Base-by-base conservation (phyloP, 2,113 vertebrate species). In the Baryphthengus martii region DNA sequence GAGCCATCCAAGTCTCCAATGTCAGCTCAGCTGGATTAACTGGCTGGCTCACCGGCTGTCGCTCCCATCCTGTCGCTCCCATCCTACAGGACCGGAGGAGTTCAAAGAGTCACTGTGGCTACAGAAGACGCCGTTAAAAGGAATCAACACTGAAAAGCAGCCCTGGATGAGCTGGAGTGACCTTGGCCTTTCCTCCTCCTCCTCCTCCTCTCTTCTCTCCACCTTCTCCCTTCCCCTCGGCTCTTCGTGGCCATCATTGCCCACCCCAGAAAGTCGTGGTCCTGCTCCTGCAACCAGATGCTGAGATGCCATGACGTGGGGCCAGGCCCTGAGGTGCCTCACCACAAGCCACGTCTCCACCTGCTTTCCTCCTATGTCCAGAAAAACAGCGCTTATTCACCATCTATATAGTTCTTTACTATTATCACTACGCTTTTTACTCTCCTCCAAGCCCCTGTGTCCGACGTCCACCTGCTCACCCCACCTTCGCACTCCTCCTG, bases 221-320 rank as follows among this genome's bases (percentile, higher is more conserved):
- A n/a, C 74, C n/a, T 66, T 61, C 18, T 5, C 63, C 42, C 28
- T 58, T 49, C 10, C 59, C 37, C 59, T 66, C 9, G 5, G n/a
- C 45, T 28, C 42, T 35, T 31, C 23, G 24, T 56, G 55, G 53
- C 70, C 61, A 8, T n/a, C 9, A 0, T 44, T n/a, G 24, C 9
- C n/a, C 50, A 21, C 8, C 33, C 53, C 7, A 13, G 7, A 55
- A 13, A 56, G 70, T n/a, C 9, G 10, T 4, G 10, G 12, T 21
- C 44, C 68, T 63, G 55, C 37, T 66, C 65, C 71, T 1, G 3
- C 77, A 13, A 1, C 1, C 59, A 67, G 56, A 11, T 14, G 50
- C 47, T 13, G 63, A 6, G 21, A 2, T 42, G 29, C 29, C 33
- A 12, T 6, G 35, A 29, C 0, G 0, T 3, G 28, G 45, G 31